Conservation (phyloP, 2,797 vertebrate genomes). For the Danio kyathit region DNA sequence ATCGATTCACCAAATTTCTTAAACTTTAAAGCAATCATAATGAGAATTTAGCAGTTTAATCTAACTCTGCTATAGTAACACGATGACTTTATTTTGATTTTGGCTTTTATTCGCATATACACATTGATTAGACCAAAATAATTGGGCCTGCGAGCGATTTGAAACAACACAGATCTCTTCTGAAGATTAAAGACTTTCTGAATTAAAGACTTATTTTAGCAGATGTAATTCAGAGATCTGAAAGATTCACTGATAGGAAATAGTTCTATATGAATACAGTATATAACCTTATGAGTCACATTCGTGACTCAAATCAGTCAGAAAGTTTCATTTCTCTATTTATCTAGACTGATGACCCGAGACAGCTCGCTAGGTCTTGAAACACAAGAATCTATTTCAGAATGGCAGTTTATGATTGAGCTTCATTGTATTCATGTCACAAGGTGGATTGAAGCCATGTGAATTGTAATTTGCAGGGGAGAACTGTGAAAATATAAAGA, state of each 20-base stretch:
- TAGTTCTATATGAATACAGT: background rate
- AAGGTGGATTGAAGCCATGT: constrained; percentile 10
- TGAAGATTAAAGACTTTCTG: background rate
- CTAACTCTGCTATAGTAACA: no score
- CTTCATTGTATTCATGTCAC: background rate
- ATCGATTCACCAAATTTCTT: no score
- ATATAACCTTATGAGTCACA: background rate
- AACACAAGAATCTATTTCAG: constrained; percentile 1
- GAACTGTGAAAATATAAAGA: constrained; percentile 26
- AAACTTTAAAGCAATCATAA: no score
- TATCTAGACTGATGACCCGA: background rate
- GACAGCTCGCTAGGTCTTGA: constrained; percentile 7
- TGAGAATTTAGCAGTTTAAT: no score
- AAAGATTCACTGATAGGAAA: background rate
- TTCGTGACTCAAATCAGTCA: background rate
- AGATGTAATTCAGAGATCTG: background rate
- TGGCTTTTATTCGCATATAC: no score
- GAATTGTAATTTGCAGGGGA: constrained; percentile 22
- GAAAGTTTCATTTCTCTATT: background rate
- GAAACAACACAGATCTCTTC: background rate
- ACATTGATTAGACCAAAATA: background rate
- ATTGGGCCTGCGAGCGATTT: background rate
- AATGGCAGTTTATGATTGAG: constrained; percentile 25
- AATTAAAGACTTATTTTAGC: background rate
- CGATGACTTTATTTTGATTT: no score